These are phyloP conservation scores for Gisinianus flammeolus DNA, from an alignment of 2,888 invertebrate species.

Conservation along the genomic window DNA sequence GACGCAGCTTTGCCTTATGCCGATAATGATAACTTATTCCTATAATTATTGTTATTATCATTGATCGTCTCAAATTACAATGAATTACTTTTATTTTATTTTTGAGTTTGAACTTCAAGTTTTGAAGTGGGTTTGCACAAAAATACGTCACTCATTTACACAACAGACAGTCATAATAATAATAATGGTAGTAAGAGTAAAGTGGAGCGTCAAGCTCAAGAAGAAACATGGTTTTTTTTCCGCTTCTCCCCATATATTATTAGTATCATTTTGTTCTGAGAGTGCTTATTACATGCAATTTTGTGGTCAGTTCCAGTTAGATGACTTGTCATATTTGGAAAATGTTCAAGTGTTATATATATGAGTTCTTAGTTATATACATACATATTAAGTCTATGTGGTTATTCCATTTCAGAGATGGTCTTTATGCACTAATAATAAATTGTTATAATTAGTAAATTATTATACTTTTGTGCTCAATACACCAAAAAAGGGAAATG, in stretches of 20 bases:
- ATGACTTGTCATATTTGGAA: not conserved
- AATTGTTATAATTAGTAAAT: too few species aligned
- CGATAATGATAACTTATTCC: not conserved
- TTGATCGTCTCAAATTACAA: not conserved
- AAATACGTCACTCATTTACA: conserved; percentile 3
- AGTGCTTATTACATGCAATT: not conserved
- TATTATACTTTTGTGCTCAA: too few species aligned
- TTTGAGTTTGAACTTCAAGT: not conserved
- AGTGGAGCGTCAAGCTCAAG: conserved; percentile 4
- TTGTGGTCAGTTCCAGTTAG: conserved; percentile 14
- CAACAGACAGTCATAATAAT: conserved; percentile 1
- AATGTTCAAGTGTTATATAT: not conserved
- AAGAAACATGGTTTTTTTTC: not conserved
- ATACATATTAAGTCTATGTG: too few species aligned
- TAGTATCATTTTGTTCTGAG: not conserved
- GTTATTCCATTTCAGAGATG: too few species aligned
- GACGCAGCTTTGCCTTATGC: not conserved
- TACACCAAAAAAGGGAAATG: too few species aligned
- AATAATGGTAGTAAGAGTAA: not conserved
- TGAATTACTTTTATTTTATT: not conserved
- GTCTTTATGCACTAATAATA: too few species aligned
- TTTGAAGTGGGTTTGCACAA: not conserved
- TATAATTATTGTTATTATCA: conserved; percentile 5
- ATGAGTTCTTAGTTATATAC: too few species aligned
- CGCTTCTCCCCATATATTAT: not conserved